Conservation (phyloP, 1,140 invertebrate genomes). For the Pararge aegeria region DNA sequence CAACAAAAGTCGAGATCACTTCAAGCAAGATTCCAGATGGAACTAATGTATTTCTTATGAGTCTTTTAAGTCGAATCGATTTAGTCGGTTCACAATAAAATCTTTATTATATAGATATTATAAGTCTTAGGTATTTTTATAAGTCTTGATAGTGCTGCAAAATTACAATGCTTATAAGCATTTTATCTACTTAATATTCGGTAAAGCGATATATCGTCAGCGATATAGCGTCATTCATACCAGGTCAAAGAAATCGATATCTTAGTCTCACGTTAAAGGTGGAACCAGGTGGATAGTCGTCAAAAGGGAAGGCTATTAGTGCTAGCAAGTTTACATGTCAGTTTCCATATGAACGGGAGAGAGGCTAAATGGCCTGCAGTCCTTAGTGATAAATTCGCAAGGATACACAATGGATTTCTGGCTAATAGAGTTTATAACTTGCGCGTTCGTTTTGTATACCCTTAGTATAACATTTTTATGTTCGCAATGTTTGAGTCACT, state of each 20-base stretch:
- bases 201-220: too few species aligned
- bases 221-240: too few species aligned
- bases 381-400: constrained; percentile 19
- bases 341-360: background rate
- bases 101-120: too few species aligned
- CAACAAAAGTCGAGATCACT: background rate
- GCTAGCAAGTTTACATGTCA: background rate
- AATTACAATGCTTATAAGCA: too few species aligned
- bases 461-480: too few species aligned
- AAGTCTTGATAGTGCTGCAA: too few species aligned
- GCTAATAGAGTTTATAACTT: constrained; percentile 49
- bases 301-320: background rate
- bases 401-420: constrained; percentile 62
- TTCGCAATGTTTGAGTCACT: too few species aligned
- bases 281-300: background rate
- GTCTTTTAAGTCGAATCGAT: background rate
- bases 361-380: background rate
- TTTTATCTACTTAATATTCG: too few species aligned
- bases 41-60: background rate
- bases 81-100: background rate
- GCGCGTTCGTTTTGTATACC: constrained; percentile 42
- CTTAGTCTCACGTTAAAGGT: too few species aligned
- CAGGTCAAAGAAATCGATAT: too few species aligned
- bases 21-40: background rate
- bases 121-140: too few species aligned